Percentiles rank a stretch among this genome's conserved stretches.
phyloP scores from a whole-genome alignment of 2,797 vertebrate species.

The Girardinus metallicus region DNA sequence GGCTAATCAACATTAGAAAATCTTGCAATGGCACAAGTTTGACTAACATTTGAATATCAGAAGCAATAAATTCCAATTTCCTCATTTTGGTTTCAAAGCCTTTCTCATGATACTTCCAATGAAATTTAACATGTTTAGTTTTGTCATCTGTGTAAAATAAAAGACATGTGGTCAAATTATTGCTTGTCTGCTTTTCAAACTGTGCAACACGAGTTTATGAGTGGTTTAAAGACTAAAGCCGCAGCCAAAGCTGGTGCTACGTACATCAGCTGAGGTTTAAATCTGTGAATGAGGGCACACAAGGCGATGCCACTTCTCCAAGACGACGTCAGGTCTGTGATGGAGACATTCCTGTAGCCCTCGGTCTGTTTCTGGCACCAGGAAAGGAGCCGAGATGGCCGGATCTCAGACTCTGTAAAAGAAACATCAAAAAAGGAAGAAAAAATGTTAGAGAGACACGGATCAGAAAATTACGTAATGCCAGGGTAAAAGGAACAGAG shows the following conservation, averaged over 20 bases:
- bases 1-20: neutral
- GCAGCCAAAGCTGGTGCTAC: slow-evolving; percentile 51
- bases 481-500: neutral
- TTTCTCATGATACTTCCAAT: neutral
- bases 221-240: neutral
- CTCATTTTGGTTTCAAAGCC: neutral
- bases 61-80: neutral
- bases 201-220: neutral
- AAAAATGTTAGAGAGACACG: neutral
- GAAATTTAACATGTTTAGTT: neutral
- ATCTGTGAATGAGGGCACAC: slow-evolving; percentile 94
- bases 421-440: slow-evolving; percentile 7
- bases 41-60: neutral
- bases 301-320: slow-evolving; percentile 91
- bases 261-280: slow-evolving; percentile 93
- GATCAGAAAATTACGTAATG: slow-evolving; percentile 28
- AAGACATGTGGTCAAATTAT: neutral
- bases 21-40: neutral
- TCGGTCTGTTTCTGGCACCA: slow-evolving; percentile 97
- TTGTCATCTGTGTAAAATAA: neutral
- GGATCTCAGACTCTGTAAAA: slow-evolving; percentile 89
- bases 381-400: slow-evolving; percentile 89
- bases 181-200: neutral
- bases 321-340: slow-evolving; percentile 89
- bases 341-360: slow-evolving; percentile 85